These are phyloP conservation scores for Limenitis camilla DNA, from an alignment of 2,888 invertebrate genomes.

Conservation along the genomic window DNA sequence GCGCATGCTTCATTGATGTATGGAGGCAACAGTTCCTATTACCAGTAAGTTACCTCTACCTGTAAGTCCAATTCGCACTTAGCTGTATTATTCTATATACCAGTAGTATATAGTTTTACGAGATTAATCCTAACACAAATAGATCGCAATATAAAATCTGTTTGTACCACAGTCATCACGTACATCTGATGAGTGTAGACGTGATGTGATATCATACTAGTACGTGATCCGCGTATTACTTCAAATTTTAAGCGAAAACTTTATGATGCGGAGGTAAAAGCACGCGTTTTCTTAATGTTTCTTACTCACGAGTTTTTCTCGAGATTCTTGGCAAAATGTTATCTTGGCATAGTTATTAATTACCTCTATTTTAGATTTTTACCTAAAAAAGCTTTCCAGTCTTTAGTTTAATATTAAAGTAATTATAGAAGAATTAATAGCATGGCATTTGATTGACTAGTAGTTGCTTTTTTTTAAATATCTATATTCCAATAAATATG, in stretches of 20 bases:
- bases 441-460: too few species aligned
- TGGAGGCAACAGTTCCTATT: too few species aligned
- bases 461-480: too few species aligned
- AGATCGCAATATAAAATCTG: constrained; percentile 67
- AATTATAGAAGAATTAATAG: too few species aligned
- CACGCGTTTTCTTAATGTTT: constrained; percentile 23
- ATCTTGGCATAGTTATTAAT: background rate
- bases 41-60: too few species aligned
- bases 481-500: too few species aligned
- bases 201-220: constrained; percentile 71
- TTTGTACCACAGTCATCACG: constrained; percentile 72
- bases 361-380: too few species aligned
- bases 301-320: background rate
- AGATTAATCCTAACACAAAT: constrained; percentile 36
- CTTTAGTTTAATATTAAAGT: too few species aligned
- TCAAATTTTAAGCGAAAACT: constrained; percentile 46
- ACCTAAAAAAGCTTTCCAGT: too few species aligned
- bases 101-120: constrained; percentile 4
- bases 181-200: constrained; percentile 65
- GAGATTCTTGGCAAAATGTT: background rate
- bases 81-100: background rate
- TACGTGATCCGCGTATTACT: constrained; percentile 64
- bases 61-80: too few species aligned
- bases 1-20: too few species aligned
- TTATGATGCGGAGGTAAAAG: constrained; percentile 32